Percentiles rank a stretch among this genome's conserved stretches.
phyloP scores from a whole-genome alignment of 2,888 invertebrate genomes.

The Craniophora ligustri region DNA sequence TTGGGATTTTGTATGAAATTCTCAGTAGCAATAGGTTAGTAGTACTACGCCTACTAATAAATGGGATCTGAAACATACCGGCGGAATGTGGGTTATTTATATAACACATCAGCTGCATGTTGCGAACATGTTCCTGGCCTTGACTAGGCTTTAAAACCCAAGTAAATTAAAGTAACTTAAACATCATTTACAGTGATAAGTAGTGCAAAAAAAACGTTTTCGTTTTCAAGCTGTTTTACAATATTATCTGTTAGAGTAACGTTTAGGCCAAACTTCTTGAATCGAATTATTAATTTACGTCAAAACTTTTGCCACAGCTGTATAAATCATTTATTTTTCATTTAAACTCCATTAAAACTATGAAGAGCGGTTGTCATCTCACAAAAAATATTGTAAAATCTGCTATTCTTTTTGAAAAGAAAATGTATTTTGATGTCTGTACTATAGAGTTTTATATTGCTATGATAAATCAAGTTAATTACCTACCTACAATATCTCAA shows the following conservation, averaged over 20 bases:
- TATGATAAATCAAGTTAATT: neutral
- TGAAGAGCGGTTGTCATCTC: neutral
- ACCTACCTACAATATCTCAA: no score
- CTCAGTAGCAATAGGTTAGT: no score
- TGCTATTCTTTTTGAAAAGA: neutral
- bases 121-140: no score
- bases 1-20: no score
- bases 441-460: neutral
- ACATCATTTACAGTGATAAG: neutral
- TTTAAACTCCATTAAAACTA: constrained; percentile 6
- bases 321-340: constrained; percentile 15
- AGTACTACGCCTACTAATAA: no score
- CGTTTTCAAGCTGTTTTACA: neutral
- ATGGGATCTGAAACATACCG: no score
- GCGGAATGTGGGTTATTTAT: no score
- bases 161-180: neutral
- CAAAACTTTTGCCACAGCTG: constrained; percentile 18
- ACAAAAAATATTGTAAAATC: neutral
- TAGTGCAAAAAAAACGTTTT: neutral
- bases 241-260: neutral
- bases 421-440: neutral
- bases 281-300: constrained; percentile 8
- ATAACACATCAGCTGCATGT: no score
- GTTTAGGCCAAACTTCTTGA: constrained; percentile 11
- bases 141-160: no score